A percentile compares a stretch with the other conserved stretches of the same genome.
phyloP scores from a whole-genome alignment of 2,797 vertebrate genomes.

The Poecile montanus region DNA sequence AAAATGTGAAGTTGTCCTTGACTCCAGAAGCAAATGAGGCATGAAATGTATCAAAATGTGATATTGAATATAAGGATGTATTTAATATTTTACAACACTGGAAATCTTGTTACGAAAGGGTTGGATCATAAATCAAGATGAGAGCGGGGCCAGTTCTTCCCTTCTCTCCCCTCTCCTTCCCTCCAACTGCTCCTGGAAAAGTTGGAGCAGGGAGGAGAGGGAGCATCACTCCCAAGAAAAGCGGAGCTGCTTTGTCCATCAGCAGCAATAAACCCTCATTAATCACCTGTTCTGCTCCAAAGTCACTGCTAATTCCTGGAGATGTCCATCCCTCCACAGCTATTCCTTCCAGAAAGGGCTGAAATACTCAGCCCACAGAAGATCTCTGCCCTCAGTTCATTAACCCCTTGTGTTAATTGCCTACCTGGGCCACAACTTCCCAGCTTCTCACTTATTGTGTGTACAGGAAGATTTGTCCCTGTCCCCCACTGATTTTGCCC shows the following conservation, averaged over 20 bases:
- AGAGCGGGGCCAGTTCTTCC: neutral
- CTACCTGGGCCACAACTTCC: neutral
- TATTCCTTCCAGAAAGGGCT: neutral
- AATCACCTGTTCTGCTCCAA: neutral
- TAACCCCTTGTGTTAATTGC: neutral
- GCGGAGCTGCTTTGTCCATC: constrained; percentile 22
- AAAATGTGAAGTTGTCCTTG: constrained; percentile 77
- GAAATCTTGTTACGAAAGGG: constrained; percentile 70
- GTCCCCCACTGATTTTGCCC: neutral
- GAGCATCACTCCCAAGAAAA: neutral
- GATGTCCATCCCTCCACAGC: neutral
- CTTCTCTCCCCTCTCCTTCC: neutral
- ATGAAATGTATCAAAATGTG: constrained; percentile 78
- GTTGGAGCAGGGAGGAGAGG: neutral
- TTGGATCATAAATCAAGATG: constrained; percentile 71
- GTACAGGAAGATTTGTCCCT: neutral
- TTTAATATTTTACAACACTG: constrained; percentile 77
- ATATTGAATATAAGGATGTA: constrained; percentile 75
- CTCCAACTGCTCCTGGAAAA: neutral
- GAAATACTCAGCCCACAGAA: neutral
- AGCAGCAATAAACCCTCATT: neutral
- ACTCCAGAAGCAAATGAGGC: constrained; percentile 76
- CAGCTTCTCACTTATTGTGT: neutral
- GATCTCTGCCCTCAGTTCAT: neutral
- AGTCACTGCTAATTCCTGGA: neutral